These are phyloP conservation scores for Wasmannia auropunctata DNA, from an alignment of 1,140 invertebrate species.

Conservation along the genomic window DNA sequence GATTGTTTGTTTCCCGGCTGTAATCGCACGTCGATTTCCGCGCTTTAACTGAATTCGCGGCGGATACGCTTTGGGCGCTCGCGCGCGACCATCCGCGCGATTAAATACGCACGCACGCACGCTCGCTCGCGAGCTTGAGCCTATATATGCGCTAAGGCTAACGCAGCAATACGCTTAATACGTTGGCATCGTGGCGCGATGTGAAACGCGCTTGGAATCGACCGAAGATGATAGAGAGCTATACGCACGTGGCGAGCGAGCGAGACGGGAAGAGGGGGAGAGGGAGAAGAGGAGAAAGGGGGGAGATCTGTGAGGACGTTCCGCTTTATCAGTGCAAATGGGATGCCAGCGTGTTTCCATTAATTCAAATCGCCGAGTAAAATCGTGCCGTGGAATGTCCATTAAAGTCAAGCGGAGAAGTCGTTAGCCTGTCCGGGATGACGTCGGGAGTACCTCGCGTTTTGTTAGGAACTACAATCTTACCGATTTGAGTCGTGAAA, in stretches of 20 bases:
- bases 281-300: background rate
- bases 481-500: slow-evolving; percentile 45
- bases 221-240: slow-evolving; percentile 47
- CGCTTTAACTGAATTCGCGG: slow-evolving; percentile 48
- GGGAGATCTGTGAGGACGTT: slow-evolving; percentile 46
- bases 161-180: slow-evolving; percentile 69
- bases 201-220: slow-evolving; percentile 59
- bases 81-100: slow-evolving; percentile 42
- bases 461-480: slow-evolving; percentile 52
- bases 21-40: slow-evolving; percentile 33
- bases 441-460: slow-evolving; percentile 44
- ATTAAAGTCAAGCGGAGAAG: slow-evolving; percentile 71
- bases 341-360: slow-evolving; percentile 72
- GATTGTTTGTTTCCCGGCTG: slow-evolving; percentile 34
- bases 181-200: slow-evolving; percentile 49
- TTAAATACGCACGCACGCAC: slow-evolving; percentile 40
- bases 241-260: slow-evolving; percentile 21
- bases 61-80: slow-evolving; percentile 45
- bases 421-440: slow-evolving; percentile 66
- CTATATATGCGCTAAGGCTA: slow-evolving; percentile 22
- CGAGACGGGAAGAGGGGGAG: background rate
- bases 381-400: slow-evolving; percentile 71
- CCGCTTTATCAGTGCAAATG: slow-evolving; percentile 72
- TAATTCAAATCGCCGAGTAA: slow-evolving; percentile 72
- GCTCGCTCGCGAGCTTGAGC: slow-evolving; percentile 7